Evolutionary conservation across 2,113 vertebrate genomes (phyloP), one percentile per base, ranked within the genome.

Genomic region (Hemicordylus capensis): DNA sequence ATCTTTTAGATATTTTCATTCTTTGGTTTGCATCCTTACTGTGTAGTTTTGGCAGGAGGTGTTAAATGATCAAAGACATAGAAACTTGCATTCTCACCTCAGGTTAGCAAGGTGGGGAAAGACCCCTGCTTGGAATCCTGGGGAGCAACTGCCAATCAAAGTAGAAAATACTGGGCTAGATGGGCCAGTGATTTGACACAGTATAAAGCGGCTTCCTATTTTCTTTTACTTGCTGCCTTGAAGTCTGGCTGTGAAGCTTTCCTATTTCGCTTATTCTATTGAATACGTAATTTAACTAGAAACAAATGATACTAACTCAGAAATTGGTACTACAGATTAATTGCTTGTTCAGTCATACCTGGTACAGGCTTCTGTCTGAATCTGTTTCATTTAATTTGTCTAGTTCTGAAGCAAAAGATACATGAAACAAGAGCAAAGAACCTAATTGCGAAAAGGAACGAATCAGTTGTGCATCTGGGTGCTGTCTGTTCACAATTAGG

Each of bases 211-310:
- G 9, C 28, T 48, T 34, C 12, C 4, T 80, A n/a, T 42, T 42
- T 42, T n/a, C 15, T 46, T 4, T n/a, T 20, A 6, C 58, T 48
- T 48, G 28, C 77, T 80, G 61, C 26, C 61, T 56, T 56, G 61
- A 44, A 58, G 39, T 56, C 19, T 67, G 6, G 14, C 24, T 3
- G 8, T 37, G 64, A 39, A 82, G 70, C 88, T 91, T 88, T 46
- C 56, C 12, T 56, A 83, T 73, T 69, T 79, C 48, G 85, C 56
- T 86, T 85, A 31, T 81, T 86, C 39, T 48, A 88, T 56, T 24
- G 86, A 90, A 84, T 88, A 83, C 80, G 80, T n/a, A 78, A 89
- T 17, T 87, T 93, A 56, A 87, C 54, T 20, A 88, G 75, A 69
- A 89, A 73, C 31, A 14, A 81, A 61, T 0, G 0, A 10, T 79